These are phyloP conservation scores for Dyspetes luteomarginatus DNA, from an alignment of 2,888 invertebrate genomes.

Conservation along the genomic window DNA sequence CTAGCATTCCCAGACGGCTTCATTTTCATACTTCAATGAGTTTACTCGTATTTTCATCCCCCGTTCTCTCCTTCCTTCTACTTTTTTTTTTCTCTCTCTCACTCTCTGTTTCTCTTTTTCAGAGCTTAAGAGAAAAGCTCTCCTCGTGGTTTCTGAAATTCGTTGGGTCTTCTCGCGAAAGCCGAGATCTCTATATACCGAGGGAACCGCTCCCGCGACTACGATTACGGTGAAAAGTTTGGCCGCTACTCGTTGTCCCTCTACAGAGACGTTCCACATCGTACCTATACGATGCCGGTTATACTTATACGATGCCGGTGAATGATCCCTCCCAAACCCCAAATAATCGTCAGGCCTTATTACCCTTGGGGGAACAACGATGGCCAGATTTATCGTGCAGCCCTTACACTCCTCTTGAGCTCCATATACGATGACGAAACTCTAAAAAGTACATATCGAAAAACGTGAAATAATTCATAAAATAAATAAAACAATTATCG, in stretches of 20 bases:
- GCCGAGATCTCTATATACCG: slow-evolving; percentile 47
- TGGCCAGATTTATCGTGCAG: slow-evolving; percentile 48
- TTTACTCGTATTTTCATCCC: not conserved
- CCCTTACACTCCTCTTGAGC: slow-evolving; percentile 49
- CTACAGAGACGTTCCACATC: slow-evolving; percentile 20
- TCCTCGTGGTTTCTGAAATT: slow-evolving; percentile 50
- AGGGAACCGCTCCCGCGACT: slow-evolving; percentile 59
- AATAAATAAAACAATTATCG: too few relatives aligned
- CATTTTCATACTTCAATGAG: slow-evolving; percentile 16
- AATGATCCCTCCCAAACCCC: slow-evolving; percentile 64
- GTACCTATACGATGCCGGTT: too few relatives aligned
- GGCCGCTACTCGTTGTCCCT: slow-evolving; percentile 29
- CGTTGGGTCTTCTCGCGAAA: slow-evolving; percentile 27
- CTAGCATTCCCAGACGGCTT: not conserved
- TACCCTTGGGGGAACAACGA: slow-evolving; percentile 47
- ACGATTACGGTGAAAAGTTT: slow-evolving; percentile 61
- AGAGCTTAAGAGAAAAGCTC: slow-evolving; percentile 24
- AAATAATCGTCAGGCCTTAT: slow-evolving; percentile 65
- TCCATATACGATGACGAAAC: too few relatives aligned
- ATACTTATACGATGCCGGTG: slow-evolving; percentile 36
- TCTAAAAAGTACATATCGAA: too few relatives aligned
- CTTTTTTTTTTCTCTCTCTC: not conserved
- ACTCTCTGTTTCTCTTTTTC: not conserved
- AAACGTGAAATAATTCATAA: too few relatives aligned
- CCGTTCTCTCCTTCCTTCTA: not conserved